A percentile compares a stretch with the other conserved stretches of the same genome.
phyloP scores from a whole-genome alignment of 2,888 invertebrate species.

The Andrena trimmerana region DNA sequence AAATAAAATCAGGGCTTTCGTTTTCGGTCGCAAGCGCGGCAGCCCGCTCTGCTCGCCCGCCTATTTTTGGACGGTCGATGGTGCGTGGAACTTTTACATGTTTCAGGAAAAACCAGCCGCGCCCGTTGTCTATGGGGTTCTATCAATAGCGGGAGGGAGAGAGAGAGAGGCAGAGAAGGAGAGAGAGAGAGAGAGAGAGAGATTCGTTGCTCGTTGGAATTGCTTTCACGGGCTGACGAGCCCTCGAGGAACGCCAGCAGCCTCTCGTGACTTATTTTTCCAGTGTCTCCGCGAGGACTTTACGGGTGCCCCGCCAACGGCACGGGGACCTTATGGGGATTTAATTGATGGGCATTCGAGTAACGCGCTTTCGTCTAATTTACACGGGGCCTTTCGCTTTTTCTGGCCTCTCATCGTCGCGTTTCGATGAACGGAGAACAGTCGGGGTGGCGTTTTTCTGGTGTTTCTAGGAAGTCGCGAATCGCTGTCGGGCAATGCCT shows the following conservation, averaged over 20 bases:
- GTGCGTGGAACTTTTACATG: constrained; percentile 79
- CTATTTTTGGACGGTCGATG: constrained; percentile 79
- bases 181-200: neutral
- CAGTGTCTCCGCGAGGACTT: constrained; percentile 18
- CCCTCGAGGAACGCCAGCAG: constrained; percentile 44
- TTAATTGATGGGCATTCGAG: constrained; percentile 50
- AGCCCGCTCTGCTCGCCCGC: constrained; percentile 33
- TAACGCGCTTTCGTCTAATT: constrained; percentile 22
- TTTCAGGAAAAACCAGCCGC: constrained; percentile 79
- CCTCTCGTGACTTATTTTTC: constrained; percentile 42
- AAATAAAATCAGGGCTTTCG: constrained; percentile 84
- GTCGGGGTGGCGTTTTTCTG: neutral
- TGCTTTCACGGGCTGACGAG: constrained; percentile 60
- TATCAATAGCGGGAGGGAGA: constrained; percentile 67
- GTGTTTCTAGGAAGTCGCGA: neutral
- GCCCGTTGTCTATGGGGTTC: constrained; percentile 70
- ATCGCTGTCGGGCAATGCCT: too few species aligned
- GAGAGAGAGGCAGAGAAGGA: too few species aligned
- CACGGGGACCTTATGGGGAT: constrained; percentile 20
- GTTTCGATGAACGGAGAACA: neutral
- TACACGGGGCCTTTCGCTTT: neutral
- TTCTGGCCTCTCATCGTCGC: neutral
- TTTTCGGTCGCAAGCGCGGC: constrained; percentile 76
- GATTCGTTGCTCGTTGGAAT: constrained; percentile 44
- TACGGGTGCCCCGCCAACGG: neutral